Base-by-base conservation (phyloP, 2,888 invertebrate genomes). In the Abrostola tripartita region DNA sequence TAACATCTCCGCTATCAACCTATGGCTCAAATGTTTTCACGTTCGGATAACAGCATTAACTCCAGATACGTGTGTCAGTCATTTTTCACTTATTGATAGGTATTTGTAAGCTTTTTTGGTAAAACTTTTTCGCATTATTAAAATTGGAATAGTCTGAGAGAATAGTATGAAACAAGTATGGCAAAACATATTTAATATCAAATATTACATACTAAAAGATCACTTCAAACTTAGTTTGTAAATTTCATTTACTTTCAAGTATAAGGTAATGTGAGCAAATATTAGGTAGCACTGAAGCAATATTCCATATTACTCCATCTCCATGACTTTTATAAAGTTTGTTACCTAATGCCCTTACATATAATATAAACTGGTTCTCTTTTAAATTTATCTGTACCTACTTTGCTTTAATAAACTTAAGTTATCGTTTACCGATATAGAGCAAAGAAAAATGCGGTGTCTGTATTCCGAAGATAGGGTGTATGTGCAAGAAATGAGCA, bases 401-500 rank as follows among this genome's bases (percentile, higher is more conserved):
- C n/a, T 58, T 65, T 60, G 8, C 10, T 44, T 24, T 42, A 66
- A 58, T 37, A 55, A 74, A 54, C 35, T 50, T 37, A 40, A 67
- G 59, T 76, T 74, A 72, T 76, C 65, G 71, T 62, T 73, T 61
- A 58, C 52, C 53, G 64, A 78, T 74, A 76, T 66, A 65, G 70
- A 67, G 60, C 42, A 68, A 72, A 80, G 76, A 83, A 80, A 81
- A 82, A 81, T 76, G 76, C 76, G 71, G 73, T 76, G 71, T 80
- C 81, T 82, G 85, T 78, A 78, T 76, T 75, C 65, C 56, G 68
- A 79, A 85, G 81, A 85, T 87, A 85, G 79, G 78, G 82, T 78
- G 81, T 87, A 82, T 86, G 88, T 83, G 84, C 76, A 86, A 86
- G 86, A 90, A 90, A 90, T 90, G 89, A 90, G 87, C 88, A 90